phyloP scores from a whole-genome alignment of 2,888 invertebrate species.

The Acleris literana region DNA sequence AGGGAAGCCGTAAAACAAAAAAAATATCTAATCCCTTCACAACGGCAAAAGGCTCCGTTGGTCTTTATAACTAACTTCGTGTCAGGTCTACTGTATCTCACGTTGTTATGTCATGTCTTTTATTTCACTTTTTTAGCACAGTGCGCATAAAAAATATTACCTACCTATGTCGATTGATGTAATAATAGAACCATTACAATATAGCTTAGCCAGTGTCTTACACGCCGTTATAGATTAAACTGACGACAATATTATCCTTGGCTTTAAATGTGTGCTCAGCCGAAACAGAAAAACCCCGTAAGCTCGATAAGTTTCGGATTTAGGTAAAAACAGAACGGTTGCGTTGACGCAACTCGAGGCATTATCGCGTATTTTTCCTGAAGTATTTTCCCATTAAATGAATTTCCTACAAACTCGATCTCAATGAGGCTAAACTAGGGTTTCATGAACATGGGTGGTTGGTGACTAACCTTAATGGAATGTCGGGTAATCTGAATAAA shows the following conservation, averaged over 20 bases:
- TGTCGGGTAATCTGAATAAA: constrained; percentile 9
- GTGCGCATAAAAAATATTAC: too few species aligned
- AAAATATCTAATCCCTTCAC: constrained; percentile 29
- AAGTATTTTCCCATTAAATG: neutral
- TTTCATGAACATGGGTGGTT: constrained; percentile 7
- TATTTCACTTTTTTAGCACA: too few species aligned
- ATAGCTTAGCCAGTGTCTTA: too few species aligned
- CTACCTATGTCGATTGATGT: too few species aligned
- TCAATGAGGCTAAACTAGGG: neutral
- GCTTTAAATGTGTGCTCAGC: too few species aligned
- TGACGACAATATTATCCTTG: too few species aligned
- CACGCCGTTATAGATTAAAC: too few species aligned
- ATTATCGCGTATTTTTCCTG: neutral
- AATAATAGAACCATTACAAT: too few species aligned
- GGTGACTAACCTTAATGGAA: constrained; percentile 19
- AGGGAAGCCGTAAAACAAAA: constrained; percentile 66
- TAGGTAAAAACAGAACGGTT: neutral
- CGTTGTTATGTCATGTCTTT: too few species aligned
- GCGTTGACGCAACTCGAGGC: too few species aligned
- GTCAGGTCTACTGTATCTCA: too few species aligned
- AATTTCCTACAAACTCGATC: neutral
- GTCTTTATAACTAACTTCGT: too few species aligned
- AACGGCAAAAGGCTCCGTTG: neutral
- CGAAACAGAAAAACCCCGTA: neutral
- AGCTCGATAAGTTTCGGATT: neutral